Conservation (phyloP, 2,113 vertebrate genomes). For the Motacilla tschutschensis region DNA sequence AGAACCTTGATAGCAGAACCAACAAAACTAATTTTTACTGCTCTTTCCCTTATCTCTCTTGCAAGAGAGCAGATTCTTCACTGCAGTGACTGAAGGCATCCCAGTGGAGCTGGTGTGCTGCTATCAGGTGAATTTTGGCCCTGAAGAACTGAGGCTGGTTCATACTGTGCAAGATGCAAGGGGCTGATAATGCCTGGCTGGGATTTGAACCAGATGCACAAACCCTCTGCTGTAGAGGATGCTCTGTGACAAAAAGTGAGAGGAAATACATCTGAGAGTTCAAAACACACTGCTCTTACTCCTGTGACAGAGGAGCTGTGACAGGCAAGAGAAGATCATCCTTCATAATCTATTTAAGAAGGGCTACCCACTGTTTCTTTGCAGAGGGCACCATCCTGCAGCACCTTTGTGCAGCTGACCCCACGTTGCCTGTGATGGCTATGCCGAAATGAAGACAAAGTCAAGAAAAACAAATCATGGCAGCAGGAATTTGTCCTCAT, state of each 20-base stretch:
- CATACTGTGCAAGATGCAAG: neutral
- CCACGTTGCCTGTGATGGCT: neutral
- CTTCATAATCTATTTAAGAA: neutral
- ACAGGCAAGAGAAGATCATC: neutral
- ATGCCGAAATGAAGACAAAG: neutral
- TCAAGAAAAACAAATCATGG: neutral
- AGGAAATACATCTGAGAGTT: neutral
- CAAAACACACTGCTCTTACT: neutral
- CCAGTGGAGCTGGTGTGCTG: neutral
- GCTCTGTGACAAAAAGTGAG: neutral
- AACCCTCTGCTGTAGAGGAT: neutral
- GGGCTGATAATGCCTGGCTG: neutral
- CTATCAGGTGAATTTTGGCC: conserved; percentile 3
- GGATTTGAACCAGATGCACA: neutral
- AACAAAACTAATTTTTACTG: conserved; percentile 9
- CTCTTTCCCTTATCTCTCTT: conserved; percentile 8
- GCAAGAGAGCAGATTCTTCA: conserved; percentile 17
- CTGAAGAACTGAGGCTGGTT: conserved; percentile 4
- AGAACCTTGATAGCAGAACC: neutral
- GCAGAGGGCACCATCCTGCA: neutral
- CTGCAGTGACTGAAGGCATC: neutral
- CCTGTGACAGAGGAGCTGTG: neutral
- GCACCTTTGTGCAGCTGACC: neutral
- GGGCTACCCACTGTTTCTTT: neutral
- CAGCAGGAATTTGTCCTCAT: neutral